Percentiles rank a stretch among this genome's conserved stretches.
phyloP scores from a whole-genome alignment of 2,113 vertebrate genomes.

The Oncorhynchus mykiss region DNA sequence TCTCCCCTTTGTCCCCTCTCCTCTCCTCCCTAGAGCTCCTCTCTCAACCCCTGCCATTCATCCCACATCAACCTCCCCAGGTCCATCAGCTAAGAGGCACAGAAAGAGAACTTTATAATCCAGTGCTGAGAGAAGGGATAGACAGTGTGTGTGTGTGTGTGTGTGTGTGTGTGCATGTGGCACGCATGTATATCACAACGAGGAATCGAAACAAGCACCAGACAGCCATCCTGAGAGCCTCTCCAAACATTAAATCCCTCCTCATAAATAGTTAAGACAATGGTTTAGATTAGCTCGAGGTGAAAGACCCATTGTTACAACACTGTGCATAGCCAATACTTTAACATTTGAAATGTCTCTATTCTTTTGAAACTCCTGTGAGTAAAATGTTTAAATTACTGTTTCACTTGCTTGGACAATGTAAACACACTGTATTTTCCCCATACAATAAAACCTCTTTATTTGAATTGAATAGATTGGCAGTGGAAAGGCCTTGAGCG shows the following conservation, averaged over 20 bases:
- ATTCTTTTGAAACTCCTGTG: too few relatives aligned
- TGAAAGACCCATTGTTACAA: not conserved
- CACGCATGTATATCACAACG: not conserved
- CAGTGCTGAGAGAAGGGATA: too few relatives aligned
- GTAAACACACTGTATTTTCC: too few relatives aligned
- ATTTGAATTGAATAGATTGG: too few relatives aligned
- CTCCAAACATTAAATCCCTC: constrained; percentile 19
- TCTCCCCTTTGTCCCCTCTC: too few relatives aligned
- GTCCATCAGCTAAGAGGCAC: constrained; percentile 21
- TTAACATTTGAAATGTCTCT: too few relatives aligned
- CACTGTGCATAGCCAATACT: too few relatives aligned
- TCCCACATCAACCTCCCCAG: not conserved
- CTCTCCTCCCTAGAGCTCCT: too few relatives aligned
- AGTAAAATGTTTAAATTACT: too few relatives aligned
- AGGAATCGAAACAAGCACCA: constrained; percentile 11
- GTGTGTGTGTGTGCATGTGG: constrained; percentile 4
- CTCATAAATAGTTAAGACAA: constrained; percentile 22
- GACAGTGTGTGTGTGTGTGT: too few relatives aligned
- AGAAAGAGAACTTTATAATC: not conserved
- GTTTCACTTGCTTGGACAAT: too few relatives aligned
- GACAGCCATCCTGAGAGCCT: constrained; percentile 24
- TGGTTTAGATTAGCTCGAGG: not conserved
- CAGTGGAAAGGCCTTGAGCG: not conserved
- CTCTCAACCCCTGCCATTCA: not conserved
- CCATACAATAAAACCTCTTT: too few relatives aligned